Evolutionary conservation across 2,888 invertebrate genomes (phyloP).

Genomic region (Philereme transversata): DNA sequence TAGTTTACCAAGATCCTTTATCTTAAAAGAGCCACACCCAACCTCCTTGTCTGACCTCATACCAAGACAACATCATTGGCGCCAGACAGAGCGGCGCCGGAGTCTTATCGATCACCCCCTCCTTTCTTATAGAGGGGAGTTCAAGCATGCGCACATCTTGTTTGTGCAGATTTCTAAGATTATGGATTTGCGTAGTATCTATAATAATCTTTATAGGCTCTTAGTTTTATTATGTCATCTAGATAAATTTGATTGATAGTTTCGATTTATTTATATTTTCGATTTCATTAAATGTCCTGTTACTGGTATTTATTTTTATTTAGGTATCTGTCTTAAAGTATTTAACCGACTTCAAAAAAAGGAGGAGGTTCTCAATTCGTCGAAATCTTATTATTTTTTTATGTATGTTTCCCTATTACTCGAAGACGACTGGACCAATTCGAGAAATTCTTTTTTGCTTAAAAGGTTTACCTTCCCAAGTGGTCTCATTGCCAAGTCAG

Average conservation of each 20-base stretch:
- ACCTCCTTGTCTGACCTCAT: conserved; percentile 12
- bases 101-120: conserved; percentile 67
- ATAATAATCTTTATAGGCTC: conserved; percentile 26
- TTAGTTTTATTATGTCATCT: conserved; percentile 31
- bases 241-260: conserved; percentile 23
- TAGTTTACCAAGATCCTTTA: not conserved
- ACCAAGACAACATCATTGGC: conserved; percentile 47
- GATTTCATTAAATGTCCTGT: not conserved
- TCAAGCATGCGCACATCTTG: conserved; percentile 65
- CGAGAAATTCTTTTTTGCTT: too few species aligned
- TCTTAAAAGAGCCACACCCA: conserved; percentile 10
- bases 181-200: conserved; percentile 56
- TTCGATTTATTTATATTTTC: conserved; percentile 17
- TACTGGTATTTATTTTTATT: too few species aligned
- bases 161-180: conserved; percentile 61
- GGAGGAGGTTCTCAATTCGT: too few species aligned
- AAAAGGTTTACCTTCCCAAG: too few species aligned
- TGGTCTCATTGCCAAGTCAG: too few species aligned
- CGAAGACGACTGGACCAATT: too few species aligned
- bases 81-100: conserved; percentile 79
- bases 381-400: too few species aligned
- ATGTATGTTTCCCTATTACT: too few species aligned
- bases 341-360: too few species aligned
- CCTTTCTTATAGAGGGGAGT: conserved; percentile 36
- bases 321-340: too few species aligned